Evolutionary conservation across 2,888 invertebrate genomes (phyloP).

Genomic region (Polietes domitor): DNA sequence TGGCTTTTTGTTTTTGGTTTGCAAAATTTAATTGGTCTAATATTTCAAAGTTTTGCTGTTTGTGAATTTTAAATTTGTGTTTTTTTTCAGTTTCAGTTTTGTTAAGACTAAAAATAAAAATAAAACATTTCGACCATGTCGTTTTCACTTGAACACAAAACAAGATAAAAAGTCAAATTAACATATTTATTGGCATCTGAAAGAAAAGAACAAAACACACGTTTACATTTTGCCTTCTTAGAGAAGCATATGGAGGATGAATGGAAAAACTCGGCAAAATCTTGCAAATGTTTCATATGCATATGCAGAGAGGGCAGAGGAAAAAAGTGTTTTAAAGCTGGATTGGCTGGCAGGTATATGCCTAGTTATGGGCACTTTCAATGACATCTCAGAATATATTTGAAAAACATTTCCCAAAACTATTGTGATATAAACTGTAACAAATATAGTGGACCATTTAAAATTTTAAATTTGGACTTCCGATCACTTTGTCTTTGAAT

Average conservation of each 20-base stretch:
- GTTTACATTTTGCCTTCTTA: background rate
- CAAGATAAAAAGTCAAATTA: background rate
- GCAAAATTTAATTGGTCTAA: constrained; percentile 33
- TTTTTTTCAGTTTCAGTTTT: constrained; percentile 60
- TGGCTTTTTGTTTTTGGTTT: background rate
- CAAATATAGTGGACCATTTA: no score
- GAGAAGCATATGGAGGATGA: constrained; percentile 2
- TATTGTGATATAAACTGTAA: no score
- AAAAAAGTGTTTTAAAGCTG: no score
- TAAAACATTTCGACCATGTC: background rate
- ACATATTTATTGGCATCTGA: constrained; percentile 9
- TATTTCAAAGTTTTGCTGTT: constrained; percentile 28
- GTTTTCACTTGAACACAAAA: background rate
- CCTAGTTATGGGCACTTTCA: no score
- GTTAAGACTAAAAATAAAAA: constrained; percentile 51
- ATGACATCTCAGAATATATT: no score
- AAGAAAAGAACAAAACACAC: background rate
- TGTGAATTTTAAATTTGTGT: constrained; percentile 26
- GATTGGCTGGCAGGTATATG: no score
- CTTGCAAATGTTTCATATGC: background rate
- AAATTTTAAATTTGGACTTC: no score
- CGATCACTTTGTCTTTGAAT: no score
- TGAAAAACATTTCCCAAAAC: no score
- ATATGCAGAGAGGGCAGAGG: background rate
- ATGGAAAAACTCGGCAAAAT: background rate